These are phyloP conservation scores for Cephus runcator DNA, from an alignment of 2,888 invertebrate species.

Conservation along the genomic window DNA sequence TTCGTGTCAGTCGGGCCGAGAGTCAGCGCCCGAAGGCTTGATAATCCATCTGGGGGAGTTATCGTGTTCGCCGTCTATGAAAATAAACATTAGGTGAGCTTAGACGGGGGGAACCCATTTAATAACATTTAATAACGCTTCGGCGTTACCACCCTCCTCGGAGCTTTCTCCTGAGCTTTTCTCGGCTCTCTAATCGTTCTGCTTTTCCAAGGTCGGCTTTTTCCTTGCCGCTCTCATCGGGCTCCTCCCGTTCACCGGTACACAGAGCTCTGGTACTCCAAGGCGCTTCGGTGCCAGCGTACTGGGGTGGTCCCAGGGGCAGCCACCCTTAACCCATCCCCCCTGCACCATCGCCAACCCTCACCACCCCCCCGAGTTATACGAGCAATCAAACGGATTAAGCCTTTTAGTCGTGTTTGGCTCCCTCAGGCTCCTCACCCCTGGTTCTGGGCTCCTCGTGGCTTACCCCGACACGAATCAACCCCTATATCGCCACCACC, in stretches of 20 bases:
- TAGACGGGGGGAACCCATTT: constrained; percentile 36
- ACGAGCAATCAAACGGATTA: constrained; percentile 44
- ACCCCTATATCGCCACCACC: too few species aligned
- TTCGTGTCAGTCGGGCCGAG: constrained; percentile 53
- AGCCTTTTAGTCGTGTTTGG: constrained; percentile 31
- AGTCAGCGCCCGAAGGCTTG: constrained; percentile 13
- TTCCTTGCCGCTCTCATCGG: too few species aligned
- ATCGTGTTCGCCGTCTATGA: constrained; percentile 49
- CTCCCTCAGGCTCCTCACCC: neutral
- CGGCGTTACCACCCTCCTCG: too few species aligned
- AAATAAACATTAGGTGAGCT: constrained; percentile 46
- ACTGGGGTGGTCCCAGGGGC: constrained; percentile 28
- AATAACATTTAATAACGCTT: constrained; percentile 50
- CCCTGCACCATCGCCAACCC: too few species aligned
- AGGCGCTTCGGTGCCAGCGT: constrained; percentile 30
- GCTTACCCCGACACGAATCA: too few species aligned
- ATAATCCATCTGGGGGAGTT: constrained; percentile 47
- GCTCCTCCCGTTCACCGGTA: too few species aligned
- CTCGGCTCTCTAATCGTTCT: too few species aligned
- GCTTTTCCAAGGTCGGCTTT: too few species aligned
- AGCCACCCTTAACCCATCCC: neutral
- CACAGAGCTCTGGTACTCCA: too few species aligned
- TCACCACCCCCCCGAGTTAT: constrained; percentile 23
- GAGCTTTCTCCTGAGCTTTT: too few species aligned
- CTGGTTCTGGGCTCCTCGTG: too few species aligned